Evolutionary conservation across 2,888 invertebrate genomes (phyloP).

Genomic region (Mystacides longicornis): DNA sequence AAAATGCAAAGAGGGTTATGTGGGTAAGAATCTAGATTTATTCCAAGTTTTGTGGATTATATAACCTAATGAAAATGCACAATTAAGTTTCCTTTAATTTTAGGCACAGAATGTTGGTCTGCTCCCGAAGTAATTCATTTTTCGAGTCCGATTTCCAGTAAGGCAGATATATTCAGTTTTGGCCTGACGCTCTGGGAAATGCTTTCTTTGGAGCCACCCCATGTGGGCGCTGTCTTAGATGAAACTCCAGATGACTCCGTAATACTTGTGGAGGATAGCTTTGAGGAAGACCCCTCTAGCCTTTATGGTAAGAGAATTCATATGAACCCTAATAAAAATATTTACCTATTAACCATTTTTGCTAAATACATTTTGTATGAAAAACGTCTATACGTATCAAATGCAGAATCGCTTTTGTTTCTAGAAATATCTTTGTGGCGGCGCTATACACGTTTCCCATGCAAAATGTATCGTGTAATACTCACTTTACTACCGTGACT

Average conservation of each 20-base stretch:
- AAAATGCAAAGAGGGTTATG: constrained; percentile 42
- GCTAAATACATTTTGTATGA: no score
- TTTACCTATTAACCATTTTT: no score
- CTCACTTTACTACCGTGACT: no score
- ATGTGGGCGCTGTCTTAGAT: constrained; percentile 36
- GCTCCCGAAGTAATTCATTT: constrained; percentile 67
- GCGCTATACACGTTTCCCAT: no score
- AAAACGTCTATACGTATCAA: no score
- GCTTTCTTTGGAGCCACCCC: constrained; percentile 65
- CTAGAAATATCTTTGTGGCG: no score
- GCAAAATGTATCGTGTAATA: no score
- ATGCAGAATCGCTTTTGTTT: no score
- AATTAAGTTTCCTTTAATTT: neutral
- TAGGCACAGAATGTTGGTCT: constrained; percentile 72
- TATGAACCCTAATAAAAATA: no score
- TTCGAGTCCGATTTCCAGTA: constrained; percentile 53
- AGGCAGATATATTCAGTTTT: constrained; percentile 74
- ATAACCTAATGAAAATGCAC: neutral
- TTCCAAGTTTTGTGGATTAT: neutral
- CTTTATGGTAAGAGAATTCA: constrained; percentile 10
- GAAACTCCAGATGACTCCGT: constrained; percentile 29
- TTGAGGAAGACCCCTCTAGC: constrained; percentile 12
- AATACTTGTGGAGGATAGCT: constrained; percentile 15
- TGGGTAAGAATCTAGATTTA: constrained; percentile 37
- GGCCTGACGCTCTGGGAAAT: constrained; percentile 79